Base-by-base conservation (phyloP, 2,113 vertebrate species). In the Pseudorasbora parva region DNA sequence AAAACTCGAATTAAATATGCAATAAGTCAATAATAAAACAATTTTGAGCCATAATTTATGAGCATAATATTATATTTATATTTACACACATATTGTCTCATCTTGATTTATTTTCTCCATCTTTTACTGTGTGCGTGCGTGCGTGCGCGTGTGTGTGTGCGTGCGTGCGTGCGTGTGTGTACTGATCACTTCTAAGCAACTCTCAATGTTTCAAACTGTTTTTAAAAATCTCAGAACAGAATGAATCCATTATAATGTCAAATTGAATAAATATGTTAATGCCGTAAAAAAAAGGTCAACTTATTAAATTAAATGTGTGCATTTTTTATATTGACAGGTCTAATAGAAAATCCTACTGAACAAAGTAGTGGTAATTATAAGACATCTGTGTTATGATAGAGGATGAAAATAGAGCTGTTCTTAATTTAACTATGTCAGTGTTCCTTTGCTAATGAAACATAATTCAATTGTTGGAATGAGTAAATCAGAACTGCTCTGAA, bases 371-470 rank as follows among this genome's bases (percentile, higher is more conserved):
- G 66, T 43, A 45, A 72, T 47, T 72, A 72, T 72, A 15, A 47
- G 41, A 23, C 69, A 72, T 45, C 41, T 45, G n/a, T 47, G 21
- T 72, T 72, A 23, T 72, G 69, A 72, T 15, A 15, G 69, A 47
- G 69, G 41, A 72, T 15, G 37, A 14, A 71, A 72, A 72, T 45
- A 33, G 45, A 47, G n/a, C 68, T 23, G 41, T 47, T 15, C 41
- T 47, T 25, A 25, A 25, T 72, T 47, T 72, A 72, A 6, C n/a
- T 1, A 5, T 8, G n/a, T 72, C 69, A 47, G 41, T 47, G 11
- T 71, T 45, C 68, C 68, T 15, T 45, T 23, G 41, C 21, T 72
- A 72, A 45, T 72, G 69, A 72, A 72, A 47, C 41, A 25, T 72
- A 72, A 72, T 43, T 71, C 23, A 71, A 71, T 45, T 71, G 68